Evolutionary conservation across 2,797 vertebrate species (phyloP), one percentile per base, ranked within the genome.

Genomic region (Enteromius thamalakanensis): DNA sequence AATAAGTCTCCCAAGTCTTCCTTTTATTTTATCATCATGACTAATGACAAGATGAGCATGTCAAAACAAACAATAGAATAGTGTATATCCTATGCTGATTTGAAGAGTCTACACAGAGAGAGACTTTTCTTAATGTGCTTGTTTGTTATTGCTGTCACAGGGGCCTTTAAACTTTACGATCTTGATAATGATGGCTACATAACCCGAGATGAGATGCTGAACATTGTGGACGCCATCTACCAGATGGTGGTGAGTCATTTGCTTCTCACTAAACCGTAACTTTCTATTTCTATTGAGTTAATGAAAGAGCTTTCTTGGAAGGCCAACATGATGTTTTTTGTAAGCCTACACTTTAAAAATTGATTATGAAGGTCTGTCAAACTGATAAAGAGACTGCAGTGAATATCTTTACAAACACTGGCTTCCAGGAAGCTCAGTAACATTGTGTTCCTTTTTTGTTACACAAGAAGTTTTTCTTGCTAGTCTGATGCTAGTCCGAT

Each of bases 161-260:
- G 98, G 98, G 98, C 98, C 0, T 99, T 99, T 87, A 99, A 99
- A 91, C 94, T 99, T 26, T 99, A 99, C 0, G 98, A 99, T 92
- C 89, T 99, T 74, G 98, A 99, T 89, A 99, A 98, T 1, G 98
- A 99, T 0, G 98, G 98, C 80, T 99, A 98, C 93, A 99, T 99
- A 93, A 99, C 98, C 19, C 94, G 98, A 82, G 98, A 97, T 0
- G 98, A 99, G 95, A 99, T 99, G 98, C 88, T 99, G 90, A 97
- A 99, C 91, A 99, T 99, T 8, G 98, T 99, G 75, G 98, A 99
- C 0, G 98, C 98, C 3, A 99, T 99, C 89, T 99, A 99, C 91
- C 97, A 99, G 94, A 99, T 99, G 98, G 98, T 99, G 97, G 98
- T 99, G 89, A 96, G 97, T 94, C 78, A 47, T 76, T 60, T 80